Base-by-base conservation (phyloP, 2,888 invertebrate species). In the Mechanitis mazaeus region DNA sequence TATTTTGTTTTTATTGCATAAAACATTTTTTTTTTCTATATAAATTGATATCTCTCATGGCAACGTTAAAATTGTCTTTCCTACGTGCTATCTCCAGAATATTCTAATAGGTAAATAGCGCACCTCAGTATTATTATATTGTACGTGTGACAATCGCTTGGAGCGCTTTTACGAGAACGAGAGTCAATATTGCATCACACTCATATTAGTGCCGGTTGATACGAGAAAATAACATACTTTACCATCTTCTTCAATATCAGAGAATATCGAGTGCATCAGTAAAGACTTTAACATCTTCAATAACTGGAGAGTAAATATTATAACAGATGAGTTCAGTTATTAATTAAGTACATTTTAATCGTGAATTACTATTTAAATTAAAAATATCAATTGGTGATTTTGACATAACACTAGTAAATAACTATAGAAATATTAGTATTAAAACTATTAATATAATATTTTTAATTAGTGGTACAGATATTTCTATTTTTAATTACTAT, bases 191-290 rank as follows among this genome's bases (percentile, higher is more conserved):
- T 69, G 70, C 68, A 68, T 59, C 66, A 66, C 65, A 56, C 58
- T 78, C 81, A 80, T 85, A 85, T 86, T 83, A 85, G 83, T 81
- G 79, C 75, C 66, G 20, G 20, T 68, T 82, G 81, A 85, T 84
- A 84, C 82, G 79, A 74, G 72, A 76, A 56, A 80, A 79, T 78
- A 76, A 78, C 80, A 79, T 81, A 80, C 80, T 81, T 80, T 75
- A 78, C 78, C 80, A 81, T 81, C 80, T 82, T 82, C 83, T 83
- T 80, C 84, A 84, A 87, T 85, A 86, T 84, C 84, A 81, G 81
- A 77, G 80, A 83, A 84, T 82, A 83, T 84, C 76, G 61, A 60
- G 46, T 61, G 59, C 45, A 54, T 38, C 53, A 56, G 64, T 64
- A 65, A 65, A 62, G 55, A 64, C 53, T 58, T 66, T 68, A 59